These are phyloP conservation scores for Patiria pectinifera DNA, from an alignment of 53 echinoderm and acorn worm genomes.

Conservation along the genomic window DNA sequence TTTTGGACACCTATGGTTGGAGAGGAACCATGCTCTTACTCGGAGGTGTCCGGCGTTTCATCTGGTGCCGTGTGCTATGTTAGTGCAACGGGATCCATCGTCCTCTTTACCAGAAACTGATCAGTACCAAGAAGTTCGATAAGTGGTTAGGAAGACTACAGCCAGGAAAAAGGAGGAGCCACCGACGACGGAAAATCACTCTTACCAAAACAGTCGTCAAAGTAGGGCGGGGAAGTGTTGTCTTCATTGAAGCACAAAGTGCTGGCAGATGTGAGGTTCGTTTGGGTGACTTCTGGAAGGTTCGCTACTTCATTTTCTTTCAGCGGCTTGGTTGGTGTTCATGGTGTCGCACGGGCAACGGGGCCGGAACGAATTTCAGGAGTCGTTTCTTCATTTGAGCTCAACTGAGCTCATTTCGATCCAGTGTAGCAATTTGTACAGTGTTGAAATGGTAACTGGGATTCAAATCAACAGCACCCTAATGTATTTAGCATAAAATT, in stretches of 20 bases:
- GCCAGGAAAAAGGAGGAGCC: no score
- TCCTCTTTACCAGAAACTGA: background rate
- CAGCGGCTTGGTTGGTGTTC: background rate
- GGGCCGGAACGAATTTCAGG: background rate
- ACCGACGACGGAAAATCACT: background rate
- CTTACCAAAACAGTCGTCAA: background rate
- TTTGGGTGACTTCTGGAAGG: background rate
- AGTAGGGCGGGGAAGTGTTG: background rate
- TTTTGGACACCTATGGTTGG: conserved; percentile 39
- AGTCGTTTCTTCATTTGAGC: background rate
- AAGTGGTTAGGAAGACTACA: background rate
- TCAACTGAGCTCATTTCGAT: no score
- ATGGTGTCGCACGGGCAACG: background rate
- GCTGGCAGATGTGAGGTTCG: background rate
- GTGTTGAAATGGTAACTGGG: no score
- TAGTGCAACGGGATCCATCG: background rate
- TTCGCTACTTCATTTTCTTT: background rate
- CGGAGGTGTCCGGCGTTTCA: conserved; percentile 9
- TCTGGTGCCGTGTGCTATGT: background rate
- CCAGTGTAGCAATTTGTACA: no score
- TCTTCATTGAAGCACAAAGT: background rate
- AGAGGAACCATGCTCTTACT: conserved; percentile 14
- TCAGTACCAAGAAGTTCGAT: conserved; percentile 6
- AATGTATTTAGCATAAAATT: no score
- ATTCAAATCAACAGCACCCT: no score